These are phyloP conservation scores for Bradysia coprophila DNA, from an alignment of 1,140 invertebrate species.

Conservation along the genomic window DNA sequence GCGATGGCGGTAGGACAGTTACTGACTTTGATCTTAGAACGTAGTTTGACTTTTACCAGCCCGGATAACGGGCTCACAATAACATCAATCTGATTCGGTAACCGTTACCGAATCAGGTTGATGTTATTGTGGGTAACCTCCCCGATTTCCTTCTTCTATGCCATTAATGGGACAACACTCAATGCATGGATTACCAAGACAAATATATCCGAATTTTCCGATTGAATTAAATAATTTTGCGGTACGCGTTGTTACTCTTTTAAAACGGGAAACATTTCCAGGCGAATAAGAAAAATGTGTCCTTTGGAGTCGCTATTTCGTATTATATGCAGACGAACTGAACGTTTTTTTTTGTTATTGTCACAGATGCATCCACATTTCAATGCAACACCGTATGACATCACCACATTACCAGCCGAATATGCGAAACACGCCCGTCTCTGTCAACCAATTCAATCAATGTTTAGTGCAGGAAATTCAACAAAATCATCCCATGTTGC, in stretches of 20 bases:
- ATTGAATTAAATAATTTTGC: constrained; percentile 22
- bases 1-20: too few species aligned
- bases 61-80: constrained; percentile 8
- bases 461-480: constrained; percentile 33
- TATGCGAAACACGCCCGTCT: too few species aligned
- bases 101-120: too few species aligned
- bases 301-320: too few species aligned
- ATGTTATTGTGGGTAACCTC: too few species aligned
- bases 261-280: too few species aligned
- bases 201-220: constrained; percentile 22
- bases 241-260: background rate
- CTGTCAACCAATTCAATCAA: constrained; percentile 15
- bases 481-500: constrained; percentile 33
- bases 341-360: background rate
- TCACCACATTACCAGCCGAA: constrained; percentile 6
- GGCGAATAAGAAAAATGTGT: too few species aligned
- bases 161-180: constrained; percentile 7
- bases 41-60: too few species aligned
- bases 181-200: constrained; percentile 5
- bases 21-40: too few species aligned
- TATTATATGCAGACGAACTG: too few species aligned
- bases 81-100: constrained; percentile 2
- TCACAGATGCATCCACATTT: constrained; percentile 20
- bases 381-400: constrained; percentile 16
- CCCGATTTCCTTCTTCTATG: constrained; percentile 1